Conservation (phyloP, 23 tunicate genomes). For the Styela clava region DNA sequence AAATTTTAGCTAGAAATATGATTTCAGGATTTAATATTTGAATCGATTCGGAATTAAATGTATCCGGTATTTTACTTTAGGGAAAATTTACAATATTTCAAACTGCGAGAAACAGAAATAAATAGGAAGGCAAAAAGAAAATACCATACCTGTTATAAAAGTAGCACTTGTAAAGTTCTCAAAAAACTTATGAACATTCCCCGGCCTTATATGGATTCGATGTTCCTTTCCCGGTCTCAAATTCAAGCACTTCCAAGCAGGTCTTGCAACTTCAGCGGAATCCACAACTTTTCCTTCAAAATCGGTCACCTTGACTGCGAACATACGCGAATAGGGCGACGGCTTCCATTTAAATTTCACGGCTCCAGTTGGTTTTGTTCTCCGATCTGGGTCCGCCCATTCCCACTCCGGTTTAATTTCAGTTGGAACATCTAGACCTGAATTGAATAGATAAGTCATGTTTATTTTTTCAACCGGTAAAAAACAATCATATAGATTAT, state of each 20-base stretch:
- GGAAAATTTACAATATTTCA: too few species aligned
- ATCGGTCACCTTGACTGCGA: background rate
- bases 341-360: background rate
- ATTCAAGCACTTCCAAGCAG: background rate
- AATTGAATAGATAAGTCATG: too few species aligned
- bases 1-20: too few species aligned
- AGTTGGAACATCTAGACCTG: background rate
- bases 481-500: too few species aligned
- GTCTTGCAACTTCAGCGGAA: background rate
- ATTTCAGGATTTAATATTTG: too few species aligned
- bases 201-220: background rate
- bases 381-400: background rate
- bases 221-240: background rate
- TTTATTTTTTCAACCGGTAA: too few species aligned
- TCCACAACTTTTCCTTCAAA: background rate
- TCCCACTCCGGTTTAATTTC: background rate
- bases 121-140: too few species aligned
- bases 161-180: background rate
- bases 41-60: too few species aligned
- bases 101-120: too few species aligned
- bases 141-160: background rate
- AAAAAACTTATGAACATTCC: background rate
- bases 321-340: background rate
- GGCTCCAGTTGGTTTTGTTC: background rate
- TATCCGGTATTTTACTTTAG: too few species aligned